phyloP scores from a whole-genome alignment of 2,888 invertebrate genomes.

The Drosophila mercatorum region DNA sequence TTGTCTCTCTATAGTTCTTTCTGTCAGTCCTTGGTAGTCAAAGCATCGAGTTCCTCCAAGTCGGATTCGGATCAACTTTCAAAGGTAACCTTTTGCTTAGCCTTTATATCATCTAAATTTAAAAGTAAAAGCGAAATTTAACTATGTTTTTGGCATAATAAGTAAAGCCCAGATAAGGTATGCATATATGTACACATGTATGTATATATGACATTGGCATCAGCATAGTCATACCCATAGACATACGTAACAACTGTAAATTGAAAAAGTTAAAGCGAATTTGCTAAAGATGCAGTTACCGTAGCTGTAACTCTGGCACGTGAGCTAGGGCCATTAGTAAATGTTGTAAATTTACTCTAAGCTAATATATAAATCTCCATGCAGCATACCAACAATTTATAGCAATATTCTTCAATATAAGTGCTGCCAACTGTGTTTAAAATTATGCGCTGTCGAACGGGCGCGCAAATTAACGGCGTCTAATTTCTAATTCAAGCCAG shows the following conservation, averaged over 20 bases:
- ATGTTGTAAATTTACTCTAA: constrained; percentile 13
- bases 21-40: constrained; percentile 5
- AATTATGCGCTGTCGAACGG: constrained; percentile 18
- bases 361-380: constrained; percentile 42
- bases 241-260: constrained; percentile 40
- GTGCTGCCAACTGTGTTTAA: constrained; percentile 51
- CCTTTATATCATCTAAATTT: constrained; percentile 10
- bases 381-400: constrained; percentile 70
- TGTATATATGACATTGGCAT: constrained; percentile 46
- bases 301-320: neutral
- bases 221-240: constrained; percentile 21
- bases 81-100: constrained; percentile 24
- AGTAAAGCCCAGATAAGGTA: constrained; percentile 54
- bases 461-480: constrained; percentile 47
- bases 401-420: constrained; percentile 68
- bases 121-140: constrained; percentile 16
- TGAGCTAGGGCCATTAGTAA: neutral
- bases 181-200: constrained; percentile 25
- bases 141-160: constrained; percentile 35
- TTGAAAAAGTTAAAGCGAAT: neutral
- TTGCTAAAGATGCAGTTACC: neutral
- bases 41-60: constrained; percentile 3
- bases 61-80: neutral
- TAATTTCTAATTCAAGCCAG: neutral
- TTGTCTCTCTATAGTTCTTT: constrained; percentile 18